Percentiles rank a stretch among this genome's conserved stretches.
phyloP scores from a whole-genome alignment of 1,140 invertebrate species.

The Babylonia areolata region DNA sequence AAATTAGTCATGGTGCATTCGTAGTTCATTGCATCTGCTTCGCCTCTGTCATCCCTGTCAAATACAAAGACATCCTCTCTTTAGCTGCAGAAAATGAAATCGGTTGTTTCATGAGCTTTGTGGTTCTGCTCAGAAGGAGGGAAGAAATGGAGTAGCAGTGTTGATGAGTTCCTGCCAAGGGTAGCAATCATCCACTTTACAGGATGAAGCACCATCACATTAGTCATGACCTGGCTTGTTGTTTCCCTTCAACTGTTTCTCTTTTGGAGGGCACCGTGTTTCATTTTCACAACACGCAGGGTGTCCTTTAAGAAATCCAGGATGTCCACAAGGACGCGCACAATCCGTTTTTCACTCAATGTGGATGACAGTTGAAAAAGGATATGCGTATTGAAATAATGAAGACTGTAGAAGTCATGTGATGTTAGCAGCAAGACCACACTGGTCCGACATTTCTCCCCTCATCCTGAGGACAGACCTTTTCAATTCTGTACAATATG shows the following conservation, averaged over 20 bases:
- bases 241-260: not conserved
- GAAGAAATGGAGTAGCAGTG: not conserved
- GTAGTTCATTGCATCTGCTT: not conserved
- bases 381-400: not conserved
- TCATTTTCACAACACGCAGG: not conserved
- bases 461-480: not conserved
- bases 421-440: not conserved
- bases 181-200: too few relatives aligned
- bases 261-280: not conserved
- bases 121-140: not conserved
- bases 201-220: too few relatives aligned
- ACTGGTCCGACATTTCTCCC: not conserved
- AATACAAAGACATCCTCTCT: constrained; percentile 1
- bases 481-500: too few relatives aligned
- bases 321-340: not conserved
- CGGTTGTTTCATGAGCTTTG: not conserved
- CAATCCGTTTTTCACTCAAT: not conserved
- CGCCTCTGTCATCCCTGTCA: not conserved
- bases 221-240: not conserved
- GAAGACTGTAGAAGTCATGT: not conserved
- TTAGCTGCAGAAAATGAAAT: not conserved
- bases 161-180: not conserved
- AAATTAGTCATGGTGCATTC: not conserved
- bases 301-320: not conserved
- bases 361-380: not conserved